Evolutionary conservation across 2,113 vertebrate species (phyloP), one percentile per base, ranked within the genome.

Genomic region (Vombatus ursinus): DNA sequence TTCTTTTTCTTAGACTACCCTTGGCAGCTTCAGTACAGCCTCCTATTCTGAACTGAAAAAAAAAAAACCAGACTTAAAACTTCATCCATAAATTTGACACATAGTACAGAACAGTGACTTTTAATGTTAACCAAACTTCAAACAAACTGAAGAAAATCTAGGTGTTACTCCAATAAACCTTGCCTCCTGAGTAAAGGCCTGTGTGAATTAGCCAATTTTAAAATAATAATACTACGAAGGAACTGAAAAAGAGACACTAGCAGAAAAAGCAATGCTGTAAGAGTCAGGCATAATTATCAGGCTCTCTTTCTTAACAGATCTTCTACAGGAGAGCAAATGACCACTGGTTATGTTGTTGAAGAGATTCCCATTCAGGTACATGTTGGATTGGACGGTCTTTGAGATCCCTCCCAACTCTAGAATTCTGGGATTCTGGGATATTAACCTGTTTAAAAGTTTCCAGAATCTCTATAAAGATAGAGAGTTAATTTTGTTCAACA

Each of bases 381-480:
- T 68, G 11, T 37, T 68, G 12, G 28, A 37, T 37, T 68, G 31
- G 12, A 68, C 16, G 57, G 3, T 3, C 31, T 37, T 37, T 4
- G 11, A 68, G 31, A 68, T 12, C 7, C 57, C 12, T 31, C 57
- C 57, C 57, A 16, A 3, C 10, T 68, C 11, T 68, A 31, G 12
- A 68, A 68, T 68, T 68, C 57, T 68, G 57, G 57, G 0, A 37
- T 31, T 54, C 53, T 26, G 25, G 24, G 7, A 54, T 25, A 54
- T 54, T 54, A 54, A 26, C 24, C 53, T 37, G 57, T 68, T 68
- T 68, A 31, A 68, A 68, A 68, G 57, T 68, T 68, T 68, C 57
- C 28, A 14, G 28, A 61, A 61, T 61, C 53, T 89, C 90, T 94
- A 91, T 91, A 94, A 96, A 96, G 37, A 92, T 50, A 44, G 61